Evolutionary conservation across 2,888 invertebrate species (phyloP).

Genomic region (Ichneumoninae sp.): DNA sequence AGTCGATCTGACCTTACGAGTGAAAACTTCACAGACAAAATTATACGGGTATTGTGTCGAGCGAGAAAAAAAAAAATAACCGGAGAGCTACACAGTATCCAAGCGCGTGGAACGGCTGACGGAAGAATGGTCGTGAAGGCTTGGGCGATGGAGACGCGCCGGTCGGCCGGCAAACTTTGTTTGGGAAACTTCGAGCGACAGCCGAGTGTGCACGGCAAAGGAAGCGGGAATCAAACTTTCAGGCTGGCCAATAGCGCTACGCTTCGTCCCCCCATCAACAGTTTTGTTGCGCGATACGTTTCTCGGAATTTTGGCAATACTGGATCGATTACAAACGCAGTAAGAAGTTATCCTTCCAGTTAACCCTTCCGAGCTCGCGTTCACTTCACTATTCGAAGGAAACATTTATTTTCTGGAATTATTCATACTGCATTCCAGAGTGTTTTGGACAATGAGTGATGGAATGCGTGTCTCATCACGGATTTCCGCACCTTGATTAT

Average conservation of each 20-base stretch:
- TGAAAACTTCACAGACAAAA: neutral
- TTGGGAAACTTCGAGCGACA: conserved; percentile 59
- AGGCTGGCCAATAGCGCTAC: conserved; percentile 63
- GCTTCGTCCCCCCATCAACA: neutral
- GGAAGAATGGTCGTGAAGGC: conserved; percentile 53
- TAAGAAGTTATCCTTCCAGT: neutral
- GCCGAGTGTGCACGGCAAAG: conserved; percentile 44
- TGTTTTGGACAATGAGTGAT: neutral
- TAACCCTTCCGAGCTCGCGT: neutral
- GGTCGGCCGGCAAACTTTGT: conserved; percentile 65
- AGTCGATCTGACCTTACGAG: neutral
- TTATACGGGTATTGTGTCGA: conserved; percentile 6
- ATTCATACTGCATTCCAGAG: neutral
- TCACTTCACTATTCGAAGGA: neutral
- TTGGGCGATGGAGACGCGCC: conserved; percentile 45
- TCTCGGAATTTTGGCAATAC: conserved; percentile 2
- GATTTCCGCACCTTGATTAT: neutral
- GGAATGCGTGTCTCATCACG: neutral
- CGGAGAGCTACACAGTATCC: conserved; percentile 42
- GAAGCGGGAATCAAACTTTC: conserved; percentile 61
- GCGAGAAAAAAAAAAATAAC: neutral
- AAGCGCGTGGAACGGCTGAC: conserved; percentile 50
- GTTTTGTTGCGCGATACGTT: conserved; percentile 3
- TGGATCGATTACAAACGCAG: neutral
- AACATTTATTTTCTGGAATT: neutral